Percentiles rank a stretch among this genome's conserved stretches.
phyloP scores from a whole-genome alignment of 2,113 vertebrate species.

The Zootoca vivipara region DNA sequence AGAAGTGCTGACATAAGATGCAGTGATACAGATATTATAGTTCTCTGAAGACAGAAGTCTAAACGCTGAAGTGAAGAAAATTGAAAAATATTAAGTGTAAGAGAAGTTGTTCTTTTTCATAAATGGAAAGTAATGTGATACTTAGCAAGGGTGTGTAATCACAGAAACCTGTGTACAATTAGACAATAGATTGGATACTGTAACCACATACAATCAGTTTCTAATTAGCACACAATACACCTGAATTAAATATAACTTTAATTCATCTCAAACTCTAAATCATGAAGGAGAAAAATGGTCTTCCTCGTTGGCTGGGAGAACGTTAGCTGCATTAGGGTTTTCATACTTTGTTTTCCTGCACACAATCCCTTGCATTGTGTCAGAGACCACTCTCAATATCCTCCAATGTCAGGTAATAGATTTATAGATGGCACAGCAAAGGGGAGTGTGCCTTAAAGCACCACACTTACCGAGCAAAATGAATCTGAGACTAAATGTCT shows the following conservation, averaged over 20 bases:
- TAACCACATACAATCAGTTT: background rate
- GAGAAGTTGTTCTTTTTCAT: background rate
- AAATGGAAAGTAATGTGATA: background rate
- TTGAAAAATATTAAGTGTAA: fast-evolving
- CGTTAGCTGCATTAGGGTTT: background rate
- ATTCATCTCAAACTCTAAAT: background rate
- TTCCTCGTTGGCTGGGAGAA: background rate
- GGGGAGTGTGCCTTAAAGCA: background rate
- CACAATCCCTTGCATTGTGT: too few relatives aligned
- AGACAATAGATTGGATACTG: background rate
- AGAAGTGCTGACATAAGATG: conserved; percentile 24
- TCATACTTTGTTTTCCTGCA: background rate
- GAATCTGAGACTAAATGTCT: background rate
- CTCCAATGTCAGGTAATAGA: background rate
- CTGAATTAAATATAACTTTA: background rate
- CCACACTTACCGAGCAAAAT: background rate
- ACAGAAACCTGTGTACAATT: background rate
- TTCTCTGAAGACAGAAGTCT: background rate
- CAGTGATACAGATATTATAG: background rate
- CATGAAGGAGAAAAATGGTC: background rate
- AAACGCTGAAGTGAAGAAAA: background rate
- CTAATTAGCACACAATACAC: background rate
- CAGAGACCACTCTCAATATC: background rate
- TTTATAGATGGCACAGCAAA: background rate
- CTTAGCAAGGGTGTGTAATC: background rate